Conservation (phyloP, 1,140 invertebrate species). For the Listronotus oregonensis region DNA sequence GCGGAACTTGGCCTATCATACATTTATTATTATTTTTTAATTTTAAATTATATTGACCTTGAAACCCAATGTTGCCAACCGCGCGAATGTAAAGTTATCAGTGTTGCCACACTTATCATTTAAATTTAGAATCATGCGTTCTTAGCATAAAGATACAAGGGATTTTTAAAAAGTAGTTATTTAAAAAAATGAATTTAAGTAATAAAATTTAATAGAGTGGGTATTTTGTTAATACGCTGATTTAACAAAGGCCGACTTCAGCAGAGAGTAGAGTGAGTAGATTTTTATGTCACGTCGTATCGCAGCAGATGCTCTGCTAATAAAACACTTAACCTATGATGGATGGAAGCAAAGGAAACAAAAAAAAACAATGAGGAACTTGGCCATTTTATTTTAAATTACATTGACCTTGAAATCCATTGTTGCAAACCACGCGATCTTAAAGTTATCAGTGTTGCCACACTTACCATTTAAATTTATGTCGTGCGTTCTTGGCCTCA, state of each 20-base stretch:
- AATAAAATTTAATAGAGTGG: not conserved
- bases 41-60: conserved; percentile 11
- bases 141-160: not conserved
- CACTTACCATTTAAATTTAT: not conserved
- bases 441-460: conserved; percentile 4
- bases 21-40: too few relatives aligned
- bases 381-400: conserved; percentile 9
- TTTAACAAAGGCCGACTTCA: too few relatives aligned
- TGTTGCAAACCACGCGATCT: conserved; percentile 3
- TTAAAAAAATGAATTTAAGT: not conserved
- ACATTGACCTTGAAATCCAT: conserved; percentile 14
- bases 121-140: not conserved
- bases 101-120: conserved; percentile 6
- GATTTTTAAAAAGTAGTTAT: not conserved
- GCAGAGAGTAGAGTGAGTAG: too few relatives aligned
- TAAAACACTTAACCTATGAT: too few relatives aligned
- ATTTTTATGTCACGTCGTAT: too few relatives aligned
- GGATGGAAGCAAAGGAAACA: too few relatives aligned
- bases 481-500: not conserved
- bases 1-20: too few relatives aligned
- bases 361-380: too few relatives aligned
- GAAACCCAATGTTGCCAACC: conserved; percentile 20
- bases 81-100: not conserved
- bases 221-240: too few relatives aligned
- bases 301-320: too few relatives aligned